These are phyloP conservation scores for Microtus oregoni DNA, from an alignment of 2,113 vertebrate species.

Conservation along the genomic window DNA sequence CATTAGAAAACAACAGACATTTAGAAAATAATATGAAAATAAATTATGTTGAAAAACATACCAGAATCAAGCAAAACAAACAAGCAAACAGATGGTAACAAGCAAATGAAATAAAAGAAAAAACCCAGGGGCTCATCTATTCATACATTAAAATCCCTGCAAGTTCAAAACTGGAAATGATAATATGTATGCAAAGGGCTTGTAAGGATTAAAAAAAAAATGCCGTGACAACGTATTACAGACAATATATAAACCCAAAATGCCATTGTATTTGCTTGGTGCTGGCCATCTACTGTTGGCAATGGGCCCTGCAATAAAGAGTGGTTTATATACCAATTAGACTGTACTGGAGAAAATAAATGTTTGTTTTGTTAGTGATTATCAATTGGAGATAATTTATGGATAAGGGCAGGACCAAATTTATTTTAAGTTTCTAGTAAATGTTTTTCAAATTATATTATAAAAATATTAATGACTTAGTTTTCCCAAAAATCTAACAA, in stretches of 20 bases:
- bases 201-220: background rate
- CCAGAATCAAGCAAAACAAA: background rate
- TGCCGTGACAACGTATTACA: background rate
- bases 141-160: background rate
- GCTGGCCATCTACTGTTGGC: background rate
- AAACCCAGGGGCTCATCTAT: background rate
- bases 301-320: too few species aligned
- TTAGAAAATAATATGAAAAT: background rate
- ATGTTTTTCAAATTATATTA: background rate
- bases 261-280: background rate
- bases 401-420: background rate
- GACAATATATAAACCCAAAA: background rate
- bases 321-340: background rate
- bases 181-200: background rate
- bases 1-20: background rate
- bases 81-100: background rate
- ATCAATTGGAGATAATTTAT: background rate
- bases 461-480: background rate
- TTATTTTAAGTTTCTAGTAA: background rate
- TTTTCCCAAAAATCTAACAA: background rate
- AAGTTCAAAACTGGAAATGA: background rate
- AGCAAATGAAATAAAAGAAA: too few species aligned
- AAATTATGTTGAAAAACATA: background rate
- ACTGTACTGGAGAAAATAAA: background rate
- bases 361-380: background rate